Base-by-base conservation (phyloP, 1,140 invertebrate genomes). In the Theocolax elegans region DNA sequence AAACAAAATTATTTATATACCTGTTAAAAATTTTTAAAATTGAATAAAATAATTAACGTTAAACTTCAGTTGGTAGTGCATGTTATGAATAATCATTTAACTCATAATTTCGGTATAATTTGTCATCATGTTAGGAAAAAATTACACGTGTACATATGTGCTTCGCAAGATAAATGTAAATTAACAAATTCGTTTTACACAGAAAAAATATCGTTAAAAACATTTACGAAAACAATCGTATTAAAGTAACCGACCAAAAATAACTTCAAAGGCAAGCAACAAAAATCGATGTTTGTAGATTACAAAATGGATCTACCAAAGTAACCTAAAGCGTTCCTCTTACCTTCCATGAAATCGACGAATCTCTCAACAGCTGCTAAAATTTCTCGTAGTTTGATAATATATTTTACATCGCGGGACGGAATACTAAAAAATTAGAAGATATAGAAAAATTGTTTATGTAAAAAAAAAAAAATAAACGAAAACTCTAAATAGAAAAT, bases 1-100 rank as follows among this genome's bases (percentile, higher is more conserved):
- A 71, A 63, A 31, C 8, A 19, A 1, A 23, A 0, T 0, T 44
- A 4, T 21, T 53, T 56, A 58, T 10, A 63, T 46, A 64, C 7
- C 3, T 3, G 15, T 3, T 15, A 25, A 31, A 40, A 12, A 66
- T 19, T 1, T 17, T 35, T n/a, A 42, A 48, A 40, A 23, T 12
- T 17, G 9, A 25, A 29, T 6, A 15, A 27, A 49, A 13, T 8
- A 17, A 10, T 31, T 70, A 15, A 44, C 49, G 15, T 3, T 19
- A 9, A 40, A 53, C 31, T 40, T 80, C 78, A 80, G 76, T 73
- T 80, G 79, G 78, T 77, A 76, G 76, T 80, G 78, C 78, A 80
- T 80, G 79, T 76, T 67, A 63, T 48, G 46, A 76, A 60, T 76
- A 80, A 77, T 79, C 78, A 78, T 60, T 49, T 4, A 25, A 40